Base-by-base conservation (phyloP, 2,113 vertebrate species). In the Monarcha castaneiventris region DNA sequence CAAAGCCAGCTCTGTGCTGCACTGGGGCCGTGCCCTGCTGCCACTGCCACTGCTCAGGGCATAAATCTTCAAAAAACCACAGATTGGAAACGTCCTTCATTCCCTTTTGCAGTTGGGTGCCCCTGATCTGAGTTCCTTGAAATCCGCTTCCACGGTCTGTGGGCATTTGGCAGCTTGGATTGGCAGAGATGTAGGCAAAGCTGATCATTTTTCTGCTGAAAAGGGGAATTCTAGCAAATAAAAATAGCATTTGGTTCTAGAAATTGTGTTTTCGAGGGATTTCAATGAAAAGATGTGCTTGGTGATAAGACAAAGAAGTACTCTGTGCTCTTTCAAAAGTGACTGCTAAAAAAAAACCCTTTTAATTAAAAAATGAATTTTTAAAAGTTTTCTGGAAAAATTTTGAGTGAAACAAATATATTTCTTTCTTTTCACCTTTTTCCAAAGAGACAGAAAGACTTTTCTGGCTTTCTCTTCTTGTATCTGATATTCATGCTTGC, bases 301-400 rank as follows among this genome's bases (percentile, higher is more conserved):
- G 30, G 16, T 66, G 56, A 43, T 20, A 48, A 41, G 23, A 32
- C 13, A 48, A 63, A 61, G 30, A 30, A 44, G 7, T 49, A 44
- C 8, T 63, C 44, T 21, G 14, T 27, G 29, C 16, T 62, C 20
- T 75, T 71, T 64, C 33, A 49, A 43, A 76, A 54, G 3, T 32
- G 16, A 46, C 10, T 35, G 6, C 3, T 76, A 61, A 1, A 21
- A 51, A 56, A 64, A 0, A 8, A 6, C 0, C 3, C 1, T 32
- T 81, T 52, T 49, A 56, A 3, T 73, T 37, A 15, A 7, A 46
- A 64, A 82, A 69, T 4, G 5, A 4, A 29, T 19, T 48, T 49
- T 35, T 3, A 19, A 9, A 61, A 16, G 2, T 18, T 58, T 73
- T 3, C 37, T 72, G 17, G 7, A 39, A 95, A 95, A 86, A n/a